Evolutionary conservation across 1,140 invertebrate genomes (phyloP), one percentile per base, ranked within the genome.

Genomic region (Drosophila prosaltans): DNA sequence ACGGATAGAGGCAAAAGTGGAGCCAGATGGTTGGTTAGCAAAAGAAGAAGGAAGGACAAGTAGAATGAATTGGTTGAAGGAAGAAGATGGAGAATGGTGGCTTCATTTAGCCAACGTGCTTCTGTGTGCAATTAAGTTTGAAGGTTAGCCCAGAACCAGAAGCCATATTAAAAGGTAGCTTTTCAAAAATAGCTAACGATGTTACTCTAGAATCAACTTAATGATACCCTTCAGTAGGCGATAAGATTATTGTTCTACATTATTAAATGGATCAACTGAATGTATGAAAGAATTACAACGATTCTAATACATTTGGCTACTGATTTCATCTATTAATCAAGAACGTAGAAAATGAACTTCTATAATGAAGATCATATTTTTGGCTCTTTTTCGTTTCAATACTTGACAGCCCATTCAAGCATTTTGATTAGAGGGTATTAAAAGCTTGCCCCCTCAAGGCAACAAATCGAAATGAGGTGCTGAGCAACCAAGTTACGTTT

Each of bases 41-140:
- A n/a, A 16, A 60, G 21, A 60, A 40, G 39, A n/a, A 16, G 39
- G 21, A 60, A 60, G 39, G 58, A 36, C 36, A 39, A 24, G 45
- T 32, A 66, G 66, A 16, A 16, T 16, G 16, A 16, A 40, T 11
- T 59, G 16, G 58, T 21, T 26, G 39, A 28, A 30, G 6, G 30
- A 10, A 40, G 28, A 4, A 30, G 4, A 30, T 30, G 28, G 59
- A n/a, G 28, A 64, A 48, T 24, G 24, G 16, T 10, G 10, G 66
- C 57, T 61, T 86, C 72, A 89, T 89, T 89, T 72, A 83, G 77
- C 83, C 64, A 68, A 43, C 60, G 69, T 54, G 61, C 54, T 55
- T 51, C 72, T 69, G 72, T 66, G 71, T 89, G 83, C 83, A 86
- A 86, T 86, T 86, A 88, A 83, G 80, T 88, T 80, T 86, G 84